Base-by-base conservation (phyloP, 2,888 invertebrate species). In the Papilio elwesi region DNA sequence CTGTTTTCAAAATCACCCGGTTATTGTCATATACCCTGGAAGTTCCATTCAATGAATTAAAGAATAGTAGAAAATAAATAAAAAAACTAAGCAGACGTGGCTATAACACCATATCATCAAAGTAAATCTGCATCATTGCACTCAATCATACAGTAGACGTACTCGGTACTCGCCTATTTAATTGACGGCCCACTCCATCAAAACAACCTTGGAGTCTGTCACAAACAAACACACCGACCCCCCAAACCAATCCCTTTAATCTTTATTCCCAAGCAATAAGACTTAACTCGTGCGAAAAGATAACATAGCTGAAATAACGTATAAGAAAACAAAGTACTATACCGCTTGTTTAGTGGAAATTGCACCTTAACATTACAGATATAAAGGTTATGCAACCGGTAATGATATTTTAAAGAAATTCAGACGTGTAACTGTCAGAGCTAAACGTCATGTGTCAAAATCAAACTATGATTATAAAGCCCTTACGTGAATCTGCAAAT, bases 141-240 rank as follows among this genome's bases (percentile, higher is more conserved):
- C 90, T 92, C 91, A 89, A 90, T 92, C 92, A 92, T 84, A 86
- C 82, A 82, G 81, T 83, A 85, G 86, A 88, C 84, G 85, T 84
- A 84, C 85, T 81, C 86, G 89, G 87, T 87, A 88, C 88, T 89
- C 87, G 87, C 86, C 86, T 85, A 86, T 87, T 88, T 92, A 92
- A 92, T 92, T 92, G 93, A 91, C 91, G 87, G 87, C 82, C 88
- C 90, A 92, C 92, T 93, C 91, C 87, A 92, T 92, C 92, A 93
- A 88, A 89, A 88, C 86, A 89, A 87, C 87, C 88, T 86, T 87
- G 86, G 84, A 86, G 85, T 81, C 74, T 78, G 73, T 80, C 76
- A 82, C 86, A 81, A 85, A 83, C 79, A 76, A 75, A 75, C 49
- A 52, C 38, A 70, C 76, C 59, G 26, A 73, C 75, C 75, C 63